Conservation (phyloP, 1,140 invertebrate species). For the Meloidogyne hapla region DNA sequence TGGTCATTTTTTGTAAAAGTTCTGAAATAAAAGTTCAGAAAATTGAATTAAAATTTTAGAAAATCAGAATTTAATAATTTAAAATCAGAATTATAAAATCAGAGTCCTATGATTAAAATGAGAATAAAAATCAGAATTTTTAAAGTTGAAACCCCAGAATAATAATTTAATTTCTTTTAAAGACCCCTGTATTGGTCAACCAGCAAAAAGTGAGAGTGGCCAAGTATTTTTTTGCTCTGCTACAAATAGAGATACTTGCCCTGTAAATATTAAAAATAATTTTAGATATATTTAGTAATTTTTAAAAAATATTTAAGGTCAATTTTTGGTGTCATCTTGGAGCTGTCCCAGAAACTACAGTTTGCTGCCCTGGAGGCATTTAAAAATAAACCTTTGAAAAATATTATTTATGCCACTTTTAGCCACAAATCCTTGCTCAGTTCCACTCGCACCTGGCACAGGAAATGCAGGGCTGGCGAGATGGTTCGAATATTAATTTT, state of each 20-base stretch:
- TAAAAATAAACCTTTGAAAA: not conserved
- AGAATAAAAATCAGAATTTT: no score
- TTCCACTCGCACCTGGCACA: conserved; percentile 61
- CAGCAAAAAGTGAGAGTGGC: conserved; percentile 56
- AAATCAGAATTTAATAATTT: no score
- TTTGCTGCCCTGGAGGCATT: conserved; percentile 61
- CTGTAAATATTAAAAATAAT: conserved; percentile 43
- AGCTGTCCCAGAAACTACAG: conserved; percentile 62
- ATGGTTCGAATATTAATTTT: conserved; percentile 32
- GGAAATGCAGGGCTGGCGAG: conserved; percentile 57
- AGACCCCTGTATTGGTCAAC: conserved; percentile 63
- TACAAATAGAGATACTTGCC: conserved; percentile 57
- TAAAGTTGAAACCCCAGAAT: no score
- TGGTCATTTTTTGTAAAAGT: no score
- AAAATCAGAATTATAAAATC: no score
- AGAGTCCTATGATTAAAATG: no score
- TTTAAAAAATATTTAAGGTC: not conserved
- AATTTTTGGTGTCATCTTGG: conserved; percentile 64
- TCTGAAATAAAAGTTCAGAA: no score
- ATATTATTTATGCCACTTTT: conserved; percentile 24
- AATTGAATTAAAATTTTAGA: no score
- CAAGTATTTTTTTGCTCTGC: conserved; percentile 59
- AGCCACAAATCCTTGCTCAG: conserved; percentile 64
- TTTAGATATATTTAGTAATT: not conserved
- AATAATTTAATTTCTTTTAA: not conserved